Base-by-base conservation (phyloP, 2,888 invertebrate genomes). In the Esperia sulphurella region DNA sequence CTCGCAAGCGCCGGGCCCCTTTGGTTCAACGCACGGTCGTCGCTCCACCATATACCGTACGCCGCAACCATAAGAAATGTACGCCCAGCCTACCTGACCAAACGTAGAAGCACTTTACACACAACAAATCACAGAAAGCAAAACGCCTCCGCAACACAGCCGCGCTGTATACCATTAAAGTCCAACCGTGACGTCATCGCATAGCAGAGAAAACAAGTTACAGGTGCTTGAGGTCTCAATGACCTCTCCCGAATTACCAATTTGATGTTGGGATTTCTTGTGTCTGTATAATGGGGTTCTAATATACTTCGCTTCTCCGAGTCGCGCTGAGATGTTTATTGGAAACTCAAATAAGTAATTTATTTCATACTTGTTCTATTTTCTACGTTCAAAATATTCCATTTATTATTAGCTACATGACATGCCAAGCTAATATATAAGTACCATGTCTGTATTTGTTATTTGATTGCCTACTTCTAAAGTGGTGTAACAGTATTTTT, bases 21-120 rank as follows among this genome's bases (percentile, higher is more conserved):
- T 68, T 86, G 87, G 86, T 86, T 86, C 80, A 77, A 85, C 63
- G 76, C 82, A 75, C 72, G 86, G 86, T 87, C 86, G 86, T 74
- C 87, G 76, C 76, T 62, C 68, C 77, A 76, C 63, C 68, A 61
- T 75, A 66, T 88, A 87, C 88, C 87, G 87, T 88, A 86, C 78
- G 71, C 57, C 55, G 65, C 59, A 64, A 67, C 79, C 82, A 83
- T 84, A 85, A 84, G 85, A 86, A 82, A 81, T 72, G 68, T 72
- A 77, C 75, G 78, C 70, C 65, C 71, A 65, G 68, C 59, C 71
- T 75, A 79, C 71, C 72, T 71, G 70, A 68, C 82, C 80, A 74
- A 81, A 78, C 63, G 65, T 65, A 63, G 71, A 69, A 63, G 69
- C 57, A 56, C 60, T 63, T 65, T 64, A 61, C 65, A 66, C 71